phyloP scores from a whole-genome alignment of 2,888 invertebrate species.

The Dinocampus coccinellae region DNA sequence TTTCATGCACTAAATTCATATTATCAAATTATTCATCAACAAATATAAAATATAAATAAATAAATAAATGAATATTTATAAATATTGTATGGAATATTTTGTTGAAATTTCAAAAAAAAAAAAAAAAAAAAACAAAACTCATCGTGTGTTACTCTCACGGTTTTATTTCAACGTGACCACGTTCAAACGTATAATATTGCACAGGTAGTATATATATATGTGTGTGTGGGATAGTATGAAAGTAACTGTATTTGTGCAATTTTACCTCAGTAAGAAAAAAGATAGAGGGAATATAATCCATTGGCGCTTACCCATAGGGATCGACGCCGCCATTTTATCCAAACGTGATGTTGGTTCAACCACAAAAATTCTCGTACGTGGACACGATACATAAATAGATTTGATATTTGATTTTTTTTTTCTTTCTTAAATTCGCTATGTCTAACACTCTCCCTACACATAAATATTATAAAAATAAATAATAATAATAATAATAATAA shows the following conservation, averaged over 20 bases:
- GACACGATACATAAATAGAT: slow-evolving; percentile 28
- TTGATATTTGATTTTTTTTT: neutral
- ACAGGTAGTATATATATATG: neutral
- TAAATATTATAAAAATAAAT: neutral
- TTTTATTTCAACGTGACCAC: slow-evolving; percentile 38
- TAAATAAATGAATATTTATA: too few relatives aligned
- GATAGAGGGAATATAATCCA: neutral
- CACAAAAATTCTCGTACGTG: slow-evolving; percentile 66
- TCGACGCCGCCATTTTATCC: slow-evolving; percentile 64
- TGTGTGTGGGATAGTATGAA: neutral
- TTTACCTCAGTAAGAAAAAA: neutral
- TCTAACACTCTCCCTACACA: too few relatives aligned
- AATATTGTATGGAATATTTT: too few relatives aligned
- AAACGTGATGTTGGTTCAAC: slow-evolving; percentile 66
- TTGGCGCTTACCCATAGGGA: slow-evolving; percentile 38
- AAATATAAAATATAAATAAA: too few relatives aligned
- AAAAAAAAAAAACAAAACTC: too few relatives aligned
- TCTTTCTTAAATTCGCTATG: too few relatives aligned
- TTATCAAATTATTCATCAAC: too few relatives aligned
- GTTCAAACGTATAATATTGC: slow-evolving; percentile 29
- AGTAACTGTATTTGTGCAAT: neutral
- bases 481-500: too few relatives aligned
- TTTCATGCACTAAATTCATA: too few relatives aligned
- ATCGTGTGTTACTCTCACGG: too few relatives aligned
- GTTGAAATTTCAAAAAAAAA: too few relatives aligned